Conservation (phyloP, 2,797 vertebrate species). For the Galaxias olidus region DNA sequence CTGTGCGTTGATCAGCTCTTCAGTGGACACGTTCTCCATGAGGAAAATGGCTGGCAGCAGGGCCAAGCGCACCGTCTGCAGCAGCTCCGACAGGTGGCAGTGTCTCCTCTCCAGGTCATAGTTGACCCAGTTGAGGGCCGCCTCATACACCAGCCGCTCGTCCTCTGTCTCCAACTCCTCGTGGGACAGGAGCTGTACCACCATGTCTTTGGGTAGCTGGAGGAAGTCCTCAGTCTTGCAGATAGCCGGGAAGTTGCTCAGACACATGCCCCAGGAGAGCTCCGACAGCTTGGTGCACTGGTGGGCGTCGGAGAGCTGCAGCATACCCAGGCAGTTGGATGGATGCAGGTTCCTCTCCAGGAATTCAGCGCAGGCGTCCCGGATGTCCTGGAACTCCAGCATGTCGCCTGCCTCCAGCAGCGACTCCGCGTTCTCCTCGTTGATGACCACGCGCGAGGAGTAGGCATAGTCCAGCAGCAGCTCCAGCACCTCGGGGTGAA, state of each 20-base stretch:
- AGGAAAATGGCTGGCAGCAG: conserved; percentile 96
- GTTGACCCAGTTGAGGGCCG: conserved; percentile 94
- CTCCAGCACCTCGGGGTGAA: conserved; percentile 95
- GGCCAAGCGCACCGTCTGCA: conserved; percentile 91
- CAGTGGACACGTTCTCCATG: conserved; percentile 97
- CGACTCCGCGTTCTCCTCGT: conserved; percentile 96
- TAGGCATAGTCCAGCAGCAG: conserved; percentile 96
- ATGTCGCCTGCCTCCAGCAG: conserved; percentile 96
- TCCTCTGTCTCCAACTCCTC: conserved; percentile 98
- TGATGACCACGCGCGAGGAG: conserved; percentile 96
- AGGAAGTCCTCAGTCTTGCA: conserved; percentile 98
- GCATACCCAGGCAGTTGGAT: conserved; percentile 96
- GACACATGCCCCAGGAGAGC: conserved; percentile 97
- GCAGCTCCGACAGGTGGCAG: conserved; percentile 86
- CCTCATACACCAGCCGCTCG: conserved; percentile 94
- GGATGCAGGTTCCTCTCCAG: conserved; percentile 96
- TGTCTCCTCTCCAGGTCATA: conserved; percentile 92
- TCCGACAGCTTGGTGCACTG: conserved; percentile 95
- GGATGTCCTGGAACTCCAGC: conserved; percentile 97
- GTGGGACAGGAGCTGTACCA: conserved; percentile 92
- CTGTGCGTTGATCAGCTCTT: conserved; percentile 93
- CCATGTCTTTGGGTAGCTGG: conserved; percentile 96
- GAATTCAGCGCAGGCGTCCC: conserved; percentile 96
- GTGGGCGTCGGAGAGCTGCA: conserved; percentile 93
- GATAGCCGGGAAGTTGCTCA: conserved; percentile 95